These are phyloP conservation scores for Anarrhichthys ocellatus DNA, from an alignment of 2,113 vertebrate genomes.

Conservation along the genomic window DNA sequence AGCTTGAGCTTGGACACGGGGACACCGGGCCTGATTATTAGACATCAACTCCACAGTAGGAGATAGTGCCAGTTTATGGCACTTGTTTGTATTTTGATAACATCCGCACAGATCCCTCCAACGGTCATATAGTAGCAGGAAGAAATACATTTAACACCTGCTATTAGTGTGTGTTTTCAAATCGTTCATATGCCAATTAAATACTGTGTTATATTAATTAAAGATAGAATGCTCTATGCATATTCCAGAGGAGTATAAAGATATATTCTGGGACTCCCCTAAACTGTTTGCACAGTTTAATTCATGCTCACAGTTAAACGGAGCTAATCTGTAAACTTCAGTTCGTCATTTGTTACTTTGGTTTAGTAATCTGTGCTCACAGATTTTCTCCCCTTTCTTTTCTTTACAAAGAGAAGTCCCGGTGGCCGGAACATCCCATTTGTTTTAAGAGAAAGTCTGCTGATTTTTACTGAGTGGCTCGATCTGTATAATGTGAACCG, in stretches of 20 bases:
- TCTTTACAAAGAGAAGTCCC: neutral
- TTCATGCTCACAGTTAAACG: neutral
- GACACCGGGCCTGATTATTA: neutral
- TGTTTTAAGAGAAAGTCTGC: neutral
- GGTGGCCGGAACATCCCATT: neutral
- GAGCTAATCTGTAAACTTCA: neutral
- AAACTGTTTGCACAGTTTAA: neutral
- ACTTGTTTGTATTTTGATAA: neutral
- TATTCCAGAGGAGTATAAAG: neutral
- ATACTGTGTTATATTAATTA: neutral
- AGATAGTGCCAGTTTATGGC: neutral
- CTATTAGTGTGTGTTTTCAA: neutral
- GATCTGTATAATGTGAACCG: neutral
- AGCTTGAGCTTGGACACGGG: neutral
- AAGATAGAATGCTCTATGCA: neutral
- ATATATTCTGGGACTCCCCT: neutral
- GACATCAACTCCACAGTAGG: neutral
- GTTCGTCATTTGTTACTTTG: neutral
- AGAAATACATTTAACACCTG: neutral
- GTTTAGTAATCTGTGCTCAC: neutral
- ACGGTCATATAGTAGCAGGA: neutral
- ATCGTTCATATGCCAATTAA: neutral
- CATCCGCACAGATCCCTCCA: neutral
- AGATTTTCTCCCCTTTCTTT: neutral
- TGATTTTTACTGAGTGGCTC: too few species aligned